Percentiles rank a stretch among this genome's conserved stretches.
These are phyloP conservation scores for Neostethus bicornis DNA, from an alignment of 2,797 vertebrate genomes.

Conservation along the genomic window DNA sequence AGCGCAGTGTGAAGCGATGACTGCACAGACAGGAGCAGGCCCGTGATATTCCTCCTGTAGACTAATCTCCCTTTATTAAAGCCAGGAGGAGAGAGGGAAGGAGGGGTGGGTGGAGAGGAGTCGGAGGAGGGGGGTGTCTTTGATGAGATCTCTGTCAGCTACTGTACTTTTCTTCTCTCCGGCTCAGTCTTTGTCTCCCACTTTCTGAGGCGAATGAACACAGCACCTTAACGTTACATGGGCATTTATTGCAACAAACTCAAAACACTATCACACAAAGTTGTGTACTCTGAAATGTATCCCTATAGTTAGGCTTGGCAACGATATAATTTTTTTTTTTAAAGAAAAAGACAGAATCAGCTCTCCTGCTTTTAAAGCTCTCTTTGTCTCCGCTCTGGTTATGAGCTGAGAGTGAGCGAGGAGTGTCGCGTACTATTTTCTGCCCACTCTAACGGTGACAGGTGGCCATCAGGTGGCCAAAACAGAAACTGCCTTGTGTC, in stretches of 20 bases:
- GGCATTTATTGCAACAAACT: constrained; percentile 54
- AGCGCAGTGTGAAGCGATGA: constrained; percentile 74
- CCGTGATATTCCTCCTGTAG: constrained; percentile 80
- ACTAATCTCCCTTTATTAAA: constrained; percentile 85
- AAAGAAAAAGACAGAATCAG: constrained; percentile 55
- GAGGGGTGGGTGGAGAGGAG: constrained; percentile 22
- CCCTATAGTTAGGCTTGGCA: constrained; percentile 66
- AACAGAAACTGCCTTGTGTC: constrained; percentile 76
- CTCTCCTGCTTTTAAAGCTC: constrained; percentile 21
- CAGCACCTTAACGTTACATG: constrained; percentile 46
- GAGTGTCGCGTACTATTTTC: constrained; percentile 43
- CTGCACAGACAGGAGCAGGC: constrained; percentile 77
- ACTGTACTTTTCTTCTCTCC: constrained; percentile 74
- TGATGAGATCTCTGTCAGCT: constrained; percentile 80
- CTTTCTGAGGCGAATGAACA: constrained; percentile 68
- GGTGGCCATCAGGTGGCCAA: constrained; percentile 88
- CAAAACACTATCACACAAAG: constrained; percentile 52
- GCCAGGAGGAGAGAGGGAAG: constrained; percentile 68
- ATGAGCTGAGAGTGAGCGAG: constrained; percentile 47
- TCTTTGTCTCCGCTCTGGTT: constrained; percentile 54
- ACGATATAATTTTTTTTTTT: constrained; percentile 63
- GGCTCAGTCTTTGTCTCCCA: constrained; percentile 70
- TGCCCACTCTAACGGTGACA: constrained; percentile 73
- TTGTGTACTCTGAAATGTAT: constrained; percentile 66
- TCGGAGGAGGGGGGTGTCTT: constrained; percentile 62